Percentiles rank a stretch among this genome's conserved stretches.
phyloP scores from a whole-genome alignment of 2,797 vertebrate species.

The Pitangus sulphuratus region DNA sequence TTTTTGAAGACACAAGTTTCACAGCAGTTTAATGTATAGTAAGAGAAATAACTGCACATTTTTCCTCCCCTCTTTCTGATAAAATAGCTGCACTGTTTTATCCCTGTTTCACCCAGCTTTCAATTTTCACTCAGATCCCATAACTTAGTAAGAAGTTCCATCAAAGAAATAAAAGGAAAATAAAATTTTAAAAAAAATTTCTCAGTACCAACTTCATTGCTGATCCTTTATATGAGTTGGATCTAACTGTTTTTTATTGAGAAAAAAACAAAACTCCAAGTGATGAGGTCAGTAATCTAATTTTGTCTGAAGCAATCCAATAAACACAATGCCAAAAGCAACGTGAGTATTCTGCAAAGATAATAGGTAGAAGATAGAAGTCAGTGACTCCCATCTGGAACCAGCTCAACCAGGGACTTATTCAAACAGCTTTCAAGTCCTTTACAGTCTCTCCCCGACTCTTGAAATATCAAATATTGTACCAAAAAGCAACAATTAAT shows the following conservation, averaged over 20 bases:
- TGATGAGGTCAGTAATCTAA: slow-evolving; percentile 48
- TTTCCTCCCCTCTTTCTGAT: background rate
- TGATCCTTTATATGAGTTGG: background rate
- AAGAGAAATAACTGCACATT: background rate
- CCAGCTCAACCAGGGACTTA: background rate
- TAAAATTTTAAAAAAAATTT: background rate
- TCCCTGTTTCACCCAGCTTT: background rate
- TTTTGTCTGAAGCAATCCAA: slow-evolving; percentile 38
- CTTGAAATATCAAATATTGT: background rate
- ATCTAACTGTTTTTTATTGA: background rate
- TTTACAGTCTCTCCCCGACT: background rate
- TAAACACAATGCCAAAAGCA: slow-evolving; percentile 34
- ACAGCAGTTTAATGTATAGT: background rate
- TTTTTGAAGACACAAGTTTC: background rate
- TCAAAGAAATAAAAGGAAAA: background rate
- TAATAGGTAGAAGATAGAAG: background rate
- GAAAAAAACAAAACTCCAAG: background rate
- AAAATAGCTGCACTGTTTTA: background rate
- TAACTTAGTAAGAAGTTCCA: slow-evolving; percentile 1
- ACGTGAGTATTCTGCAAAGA: slow-evolving; percentile 28
- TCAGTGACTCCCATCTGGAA: background rate
- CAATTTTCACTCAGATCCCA: background rate
- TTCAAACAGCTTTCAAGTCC: background rate
- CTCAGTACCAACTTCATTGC: background rate
- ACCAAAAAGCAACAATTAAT: background rate